These are phyloP conservation scores for Sapayoa aenigma DNA, from an alignment of 2,113 vertebrate genomes.

Conservation along the genomic window DNA sequence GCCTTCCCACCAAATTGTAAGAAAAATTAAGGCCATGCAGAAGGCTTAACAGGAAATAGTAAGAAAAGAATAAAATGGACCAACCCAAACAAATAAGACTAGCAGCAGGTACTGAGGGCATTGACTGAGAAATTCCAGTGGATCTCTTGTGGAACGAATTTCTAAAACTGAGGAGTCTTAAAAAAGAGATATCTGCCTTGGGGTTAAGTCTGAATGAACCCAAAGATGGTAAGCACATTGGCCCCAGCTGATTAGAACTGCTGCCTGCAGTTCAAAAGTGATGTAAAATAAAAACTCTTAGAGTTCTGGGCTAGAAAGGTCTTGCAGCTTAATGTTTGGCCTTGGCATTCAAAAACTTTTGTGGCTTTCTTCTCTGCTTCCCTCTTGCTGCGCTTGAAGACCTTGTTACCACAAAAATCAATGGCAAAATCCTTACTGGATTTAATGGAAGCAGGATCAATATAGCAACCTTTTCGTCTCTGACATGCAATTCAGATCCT, in stretches of 20 bases:
- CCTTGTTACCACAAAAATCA: not conserved
- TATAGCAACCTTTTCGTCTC: not conserved
- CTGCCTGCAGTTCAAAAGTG: slow-evolving; percentile 8
- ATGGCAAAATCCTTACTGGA: not conserved
- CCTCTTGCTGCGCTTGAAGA: not conserved
- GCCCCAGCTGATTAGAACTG: not conserved
- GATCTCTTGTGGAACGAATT: not conserved
- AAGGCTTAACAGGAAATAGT: not conserved
- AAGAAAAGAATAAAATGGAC: not conserved
- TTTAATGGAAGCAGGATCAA: not conserved
- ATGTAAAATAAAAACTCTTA: not conserved
- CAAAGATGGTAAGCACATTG: not conserved
- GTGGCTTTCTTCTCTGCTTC: not conserved
- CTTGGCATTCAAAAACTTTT: not conserved
- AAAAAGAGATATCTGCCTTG: not conserved
- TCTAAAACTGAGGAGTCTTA: not conserved
- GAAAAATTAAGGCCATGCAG: not conserved
- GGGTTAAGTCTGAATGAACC: not conserved
- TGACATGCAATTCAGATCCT: not conserved
- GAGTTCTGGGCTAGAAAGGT: not conserved
- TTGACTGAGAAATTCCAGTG: not conserved
- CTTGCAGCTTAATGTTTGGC: not conserved
- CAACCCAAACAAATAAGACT: slow-evolving; percentile 10
- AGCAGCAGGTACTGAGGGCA: not conserved
- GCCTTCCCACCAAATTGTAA: not conserved